phyloP scores from a whole-genome alignment of 2,797 vertebrate species.

The Clarias laeviceps region DNA sequence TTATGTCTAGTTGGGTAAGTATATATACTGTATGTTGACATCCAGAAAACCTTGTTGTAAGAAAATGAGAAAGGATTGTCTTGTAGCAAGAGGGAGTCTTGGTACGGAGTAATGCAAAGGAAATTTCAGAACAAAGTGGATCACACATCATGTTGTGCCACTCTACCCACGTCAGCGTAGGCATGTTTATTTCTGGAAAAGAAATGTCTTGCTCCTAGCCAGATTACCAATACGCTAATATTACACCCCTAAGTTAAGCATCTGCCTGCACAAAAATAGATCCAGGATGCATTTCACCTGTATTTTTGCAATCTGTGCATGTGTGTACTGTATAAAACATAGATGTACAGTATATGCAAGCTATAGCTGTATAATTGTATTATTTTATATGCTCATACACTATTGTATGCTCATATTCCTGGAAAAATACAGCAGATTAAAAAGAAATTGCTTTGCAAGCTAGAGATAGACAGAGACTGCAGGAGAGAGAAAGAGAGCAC shows the following conservation, averaged over 20 bases:
- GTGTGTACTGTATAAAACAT: background rate
- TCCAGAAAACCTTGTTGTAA: background rate
- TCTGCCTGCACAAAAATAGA: slow-evolving; percentile 12
- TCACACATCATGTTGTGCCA: background rate
- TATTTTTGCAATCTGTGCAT: background rate
- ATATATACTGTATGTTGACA: background rate
- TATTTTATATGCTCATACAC: background rate
- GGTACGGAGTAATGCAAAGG: background rate
- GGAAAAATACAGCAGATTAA: background rate
- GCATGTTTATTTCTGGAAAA: slow-evolving; percentile 4
- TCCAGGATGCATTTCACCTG: background rate
- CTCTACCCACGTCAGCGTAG: background rate
- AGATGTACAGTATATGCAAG: background rate
- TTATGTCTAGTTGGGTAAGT: slow-evolving; percentile 5
- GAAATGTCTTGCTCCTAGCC: background rate
- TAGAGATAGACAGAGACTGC: background rate
- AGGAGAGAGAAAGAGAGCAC: background rate
- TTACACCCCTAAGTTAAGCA: slow-evolving; percentile 7
- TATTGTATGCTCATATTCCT: background rate
- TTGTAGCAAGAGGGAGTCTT: background rate
- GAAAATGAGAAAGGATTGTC: background rate
- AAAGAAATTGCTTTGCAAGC: background rate
- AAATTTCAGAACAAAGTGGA: background rate
- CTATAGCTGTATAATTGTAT: background rate
- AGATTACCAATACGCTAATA: background rate